Conservation (phyloP, 1,140 invertebrate species). For the Lysiphlebus fabarum region DNA sequence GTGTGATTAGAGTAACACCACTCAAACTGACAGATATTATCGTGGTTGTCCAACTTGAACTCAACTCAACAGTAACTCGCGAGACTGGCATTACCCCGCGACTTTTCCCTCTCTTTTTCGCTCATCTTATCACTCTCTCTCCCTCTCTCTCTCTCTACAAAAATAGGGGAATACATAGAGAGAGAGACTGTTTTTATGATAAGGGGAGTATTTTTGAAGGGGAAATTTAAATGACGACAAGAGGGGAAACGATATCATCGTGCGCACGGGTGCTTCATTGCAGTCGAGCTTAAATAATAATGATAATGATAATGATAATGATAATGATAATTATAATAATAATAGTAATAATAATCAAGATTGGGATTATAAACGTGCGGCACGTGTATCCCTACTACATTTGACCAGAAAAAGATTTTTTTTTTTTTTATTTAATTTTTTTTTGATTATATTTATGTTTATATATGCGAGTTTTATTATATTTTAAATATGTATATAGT, state of each 20-base stretch:
- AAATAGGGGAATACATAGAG: too few species aligned
- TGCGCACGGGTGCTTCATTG: not conserved
- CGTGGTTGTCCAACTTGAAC: too few species aligned
- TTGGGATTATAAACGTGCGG: conserved; percentile 20
- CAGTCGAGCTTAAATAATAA: not conserved
- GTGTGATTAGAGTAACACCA: too few species aligned
- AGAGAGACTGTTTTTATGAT: too few species aligned
- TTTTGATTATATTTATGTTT: not conserved
- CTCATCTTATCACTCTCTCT: too few species aligned
- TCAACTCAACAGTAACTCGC: too few species aligned
- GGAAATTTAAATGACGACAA: too few species aligned
- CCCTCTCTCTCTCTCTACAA: too few species aligned
- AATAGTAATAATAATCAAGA: conserved; percentile 18
- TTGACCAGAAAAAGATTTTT: not conserved
- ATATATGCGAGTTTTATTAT: not conserved
- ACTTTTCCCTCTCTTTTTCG: too few species aligned
- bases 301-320: not conserved
- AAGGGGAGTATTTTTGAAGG: not conserved
- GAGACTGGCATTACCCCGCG: too few species aligned
- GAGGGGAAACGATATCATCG: not conserved
- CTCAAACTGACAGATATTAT: too few species aligned
- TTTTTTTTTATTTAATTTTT: not conserved
- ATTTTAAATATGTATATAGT: not conserved
- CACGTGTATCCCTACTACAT: conserved; percentile 19
- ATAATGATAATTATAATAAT: not conserved